Evolutionary conservation across 53 echinoderm and acorn worm species (phyloP).

Genomic region (Arbacia lixula): DNA sequence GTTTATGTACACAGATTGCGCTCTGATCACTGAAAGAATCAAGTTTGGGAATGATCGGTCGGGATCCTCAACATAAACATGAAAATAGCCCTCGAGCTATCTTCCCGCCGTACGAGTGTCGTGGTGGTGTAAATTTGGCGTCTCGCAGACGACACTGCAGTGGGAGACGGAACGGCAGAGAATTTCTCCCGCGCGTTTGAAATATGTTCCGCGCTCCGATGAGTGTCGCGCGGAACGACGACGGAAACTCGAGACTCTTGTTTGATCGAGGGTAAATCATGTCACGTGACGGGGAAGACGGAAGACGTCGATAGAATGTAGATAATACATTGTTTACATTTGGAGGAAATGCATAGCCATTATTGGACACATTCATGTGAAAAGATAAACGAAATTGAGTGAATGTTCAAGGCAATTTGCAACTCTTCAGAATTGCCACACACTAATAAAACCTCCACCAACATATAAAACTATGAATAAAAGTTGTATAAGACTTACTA

Average conservation of each 20-base stretch:
- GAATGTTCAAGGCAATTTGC: too few species aligned
- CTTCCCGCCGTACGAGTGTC: background rate
- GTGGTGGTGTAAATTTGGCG: background rate
- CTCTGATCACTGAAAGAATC: conserved; percentile 12
- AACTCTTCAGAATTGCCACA: too few species aligned
- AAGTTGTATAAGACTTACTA: too few species aligned
- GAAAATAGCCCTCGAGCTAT: conserved; percentile 31
- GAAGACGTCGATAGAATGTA: too few species aligned
- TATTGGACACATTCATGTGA: too few species aligned
- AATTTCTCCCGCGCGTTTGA: conserved; percentile 33
- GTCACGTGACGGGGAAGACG: too few species aligned
- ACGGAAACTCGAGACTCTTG: background rate
- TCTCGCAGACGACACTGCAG: conserved; percentile 17
- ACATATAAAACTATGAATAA: too few species aligned
- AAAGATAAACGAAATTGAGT: too few species aligned
- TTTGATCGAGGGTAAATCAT: background rate
- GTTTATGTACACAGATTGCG: conserved; percentile 27
- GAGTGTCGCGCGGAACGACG: conserved; percentile 6
- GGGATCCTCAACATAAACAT: conserved; percentile 15
- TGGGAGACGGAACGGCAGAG: background rate
- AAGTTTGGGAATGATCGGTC: conserved; percentile 3
- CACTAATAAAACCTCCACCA: too few species aligned
- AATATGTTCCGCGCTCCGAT: conserved; percentile 13
- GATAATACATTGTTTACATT: too few species aligned
- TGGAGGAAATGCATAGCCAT: too few species aligned